Conservation (phyloP, 2,888 invertebrate genomes). For the Meghimatium bilineatum region DNA sequence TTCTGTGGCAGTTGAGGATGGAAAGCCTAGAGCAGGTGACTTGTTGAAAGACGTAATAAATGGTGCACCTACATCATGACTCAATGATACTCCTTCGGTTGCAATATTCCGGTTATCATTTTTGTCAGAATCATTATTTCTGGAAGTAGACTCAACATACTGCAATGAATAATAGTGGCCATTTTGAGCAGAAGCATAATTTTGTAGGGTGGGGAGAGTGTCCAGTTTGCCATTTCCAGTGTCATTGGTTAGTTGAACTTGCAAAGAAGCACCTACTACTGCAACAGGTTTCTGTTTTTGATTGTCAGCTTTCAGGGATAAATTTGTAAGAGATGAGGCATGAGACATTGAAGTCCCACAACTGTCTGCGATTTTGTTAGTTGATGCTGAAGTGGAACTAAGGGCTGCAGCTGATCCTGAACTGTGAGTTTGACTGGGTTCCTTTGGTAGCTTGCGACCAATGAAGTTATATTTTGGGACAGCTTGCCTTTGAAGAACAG, state of each 20-base stretch:
- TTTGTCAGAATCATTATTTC: not conserved
- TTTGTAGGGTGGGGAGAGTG: not conserved
- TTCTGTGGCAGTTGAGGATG: not conserved
- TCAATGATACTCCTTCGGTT: not conserved
- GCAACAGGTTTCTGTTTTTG: conserved; percentile 31
- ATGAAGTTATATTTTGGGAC: conserved; percentile 67
- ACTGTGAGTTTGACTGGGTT: conserved; percentile 8
- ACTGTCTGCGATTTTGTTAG: not conserved
- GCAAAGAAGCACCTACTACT: conserved; percentile 36
- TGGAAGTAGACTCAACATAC: not conserved
- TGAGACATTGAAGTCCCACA: not conserved
- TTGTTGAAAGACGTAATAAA: not conserved
- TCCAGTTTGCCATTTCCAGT: not conserved
- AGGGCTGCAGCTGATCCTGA: not conserved
- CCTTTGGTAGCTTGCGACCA: conserved; percentile 55
- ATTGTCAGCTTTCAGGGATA: conserved; percentile 7
- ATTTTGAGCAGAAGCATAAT: not conserved
- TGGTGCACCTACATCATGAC: not conserved
- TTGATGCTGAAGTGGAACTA: not conserved
- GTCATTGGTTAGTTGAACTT: not conserved
- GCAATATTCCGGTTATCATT: not conserved
- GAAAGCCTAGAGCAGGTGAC: not conserved
- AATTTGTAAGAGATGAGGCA: not conserved
- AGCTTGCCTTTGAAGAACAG: conserved; percentile 64
- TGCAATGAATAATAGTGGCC: not conserved